A percentile compares a stretch with the other conserved stretches of the same genome.
Evolutionary conservation across 1,140 invertebrate species (phyloP).

Genomic region (Littorina saxatilis): DNA sequence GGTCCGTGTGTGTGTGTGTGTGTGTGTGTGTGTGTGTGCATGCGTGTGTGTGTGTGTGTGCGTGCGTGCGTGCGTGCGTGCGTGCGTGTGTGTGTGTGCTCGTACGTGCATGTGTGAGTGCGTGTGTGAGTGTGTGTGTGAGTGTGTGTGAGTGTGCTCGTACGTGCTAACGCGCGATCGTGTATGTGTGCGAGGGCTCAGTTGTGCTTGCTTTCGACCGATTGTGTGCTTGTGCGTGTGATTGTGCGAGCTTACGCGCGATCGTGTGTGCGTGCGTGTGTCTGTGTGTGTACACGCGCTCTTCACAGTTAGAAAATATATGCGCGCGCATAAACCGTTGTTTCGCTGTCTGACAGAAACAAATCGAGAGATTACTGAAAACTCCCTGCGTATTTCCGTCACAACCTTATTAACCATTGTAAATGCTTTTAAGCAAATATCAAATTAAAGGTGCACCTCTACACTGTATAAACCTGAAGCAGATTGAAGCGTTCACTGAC

Average conservation of each 20-base stretch:
- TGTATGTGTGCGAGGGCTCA: not conserved
- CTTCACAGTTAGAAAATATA: too few relatives aligned
- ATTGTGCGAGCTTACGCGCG: not conserved
- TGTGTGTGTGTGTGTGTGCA: not conserved
- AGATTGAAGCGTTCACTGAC: too few relatives aligned
- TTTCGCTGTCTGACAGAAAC: too few relatives aligned
- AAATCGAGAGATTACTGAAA: too few relatives aligned
- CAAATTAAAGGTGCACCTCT: too few relatives aligned
- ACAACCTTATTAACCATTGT: too few relatives aligned
- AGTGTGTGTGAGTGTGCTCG: not conserved
- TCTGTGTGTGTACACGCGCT: conserved; percentile 11
- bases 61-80: not conserved
- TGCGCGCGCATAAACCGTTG: too few relatives aligned
- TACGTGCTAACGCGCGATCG: not conserved
- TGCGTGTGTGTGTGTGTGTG: not conserved
- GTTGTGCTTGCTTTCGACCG: not conserved
- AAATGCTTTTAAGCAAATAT: too few relatives aligned
- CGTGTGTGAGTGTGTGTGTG: not conserved
- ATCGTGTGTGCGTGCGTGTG: conserved; percentile 28
- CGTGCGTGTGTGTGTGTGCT: not conserved
- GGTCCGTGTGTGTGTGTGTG: not conserved
- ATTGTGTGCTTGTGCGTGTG: not conserved
- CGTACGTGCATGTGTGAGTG: not conserved
- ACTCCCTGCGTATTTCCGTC: too few relatives aligned
- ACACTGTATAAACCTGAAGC: too few relatives aligned